Conservation (phyloP, 2,888 invertebrate species). For the Tholera decimalis region DNA sequence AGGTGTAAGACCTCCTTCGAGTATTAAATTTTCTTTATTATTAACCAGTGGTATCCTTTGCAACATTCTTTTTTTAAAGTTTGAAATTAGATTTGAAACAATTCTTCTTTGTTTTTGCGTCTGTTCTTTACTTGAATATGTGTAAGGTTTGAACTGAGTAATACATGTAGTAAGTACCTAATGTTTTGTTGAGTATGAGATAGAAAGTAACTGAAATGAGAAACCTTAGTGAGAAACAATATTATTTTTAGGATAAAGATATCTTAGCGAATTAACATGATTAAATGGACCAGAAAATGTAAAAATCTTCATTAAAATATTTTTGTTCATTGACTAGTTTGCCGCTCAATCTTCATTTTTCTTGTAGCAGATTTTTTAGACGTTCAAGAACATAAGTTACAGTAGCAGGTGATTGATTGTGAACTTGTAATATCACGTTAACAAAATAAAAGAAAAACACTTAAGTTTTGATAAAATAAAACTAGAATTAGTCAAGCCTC, state of each 20-base stretch:
- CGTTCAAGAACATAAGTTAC: slow-evolving; percentile 18
- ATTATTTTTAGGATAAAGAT: not conserved
- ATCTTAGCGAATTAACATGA: not conserved
- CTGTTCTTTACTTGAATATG: slow-evolving; percentile 4
- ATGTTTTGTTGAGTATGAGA: not conserved
- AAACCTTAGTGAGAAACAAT: no score
- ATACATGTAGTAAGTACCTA: no score
- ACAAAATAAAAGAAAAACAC: not conserved
- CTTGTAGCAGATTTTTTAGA: slow-evolving; percentile 34
- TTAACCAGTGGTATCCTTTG: slow-evolving; percentile 38
- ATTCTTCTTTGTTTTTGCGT: slow-evolving; percentile 20
- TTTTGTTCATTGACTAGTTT: not conserved
- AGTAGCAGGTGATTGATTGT: slow-evolving; percentile 36
- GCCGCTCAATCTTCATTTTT: slow-evolving; percentile 37
- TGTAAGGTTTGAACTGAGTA: not conserved
- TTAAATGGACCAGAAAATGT: not conserved
- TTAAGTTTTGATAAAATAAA: not conserved
- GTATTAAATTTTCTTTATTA: slow-evolving; percentile 53
- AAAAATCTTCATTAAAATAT: not conserved
- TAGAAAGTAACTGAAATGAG: not conserved
- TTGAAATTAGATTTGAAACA: slow-evolving; percentile 45
- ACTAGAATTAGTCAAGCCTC: slow-evolving; percentile 3
- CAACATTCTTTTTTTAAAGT: slow-evolving; percentile 28
- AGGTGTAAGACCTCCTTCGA: slow-evolving; percentile 29
- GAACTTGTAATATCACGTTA: slow-evolving; percentile 5